Conservation (phyloP, 35 echinoderm and acorn worm species). For the Amphiura filiformis region DNA sequence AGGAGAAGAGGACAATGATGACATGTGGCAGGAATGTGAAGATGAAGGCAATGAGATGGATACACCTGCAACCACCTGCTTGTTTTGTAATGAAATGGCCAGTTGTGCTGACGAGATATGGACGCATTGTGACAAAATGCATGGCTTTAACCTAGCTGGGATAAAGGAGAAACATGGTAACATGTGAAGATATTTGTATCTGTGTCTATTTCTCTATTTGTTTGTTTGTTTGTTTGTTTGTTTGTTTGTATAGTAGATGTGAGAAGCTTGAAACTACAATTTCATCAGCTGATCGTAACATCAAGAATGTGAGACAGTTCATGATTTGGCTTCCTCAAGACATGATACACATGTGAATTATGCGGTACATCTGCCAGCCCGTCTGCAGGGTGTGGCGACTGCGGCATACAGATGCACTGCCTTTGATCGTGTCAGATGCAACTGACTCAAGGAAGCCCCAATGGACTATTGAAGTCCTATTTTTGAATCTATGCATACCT, state of each 20-base stretch:
- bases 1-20: conserved; percentile 48
- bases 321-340: not conserved
- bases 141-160: conserved; percentile 40
- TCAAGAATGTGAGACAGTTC: not conserved
- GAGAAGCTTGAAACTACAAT: not conserved
- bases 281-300: not conserved
- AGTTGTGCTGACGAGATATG: conserved; percentile 27
- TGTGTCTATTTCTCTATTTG: no score
- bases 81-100: conserved; percentile 50
- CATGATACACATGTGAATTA: not conserved
- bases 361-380: no score
- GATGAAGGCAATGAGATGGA: conserved; percentile 9
- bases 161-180: conserved; percentile 44
- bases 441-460: no score
- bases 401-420: no score
- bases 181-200: not conserved
- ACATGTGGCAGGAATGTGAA: conserved; percentile 55
- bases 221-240: not conserved
- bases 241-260: not conserved
- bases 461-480: no score
- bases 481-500: no score
- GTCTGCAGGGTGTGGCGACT: no score
- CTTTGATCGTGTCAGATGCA: no score
- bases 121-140: conserved; percentile 27
- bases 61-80: conserved; percentile 17